Evolutionary conservation across 2,888 invertebrate genomes (phyloP).

Genomic region (Xanthorhoe designata): DNA sequence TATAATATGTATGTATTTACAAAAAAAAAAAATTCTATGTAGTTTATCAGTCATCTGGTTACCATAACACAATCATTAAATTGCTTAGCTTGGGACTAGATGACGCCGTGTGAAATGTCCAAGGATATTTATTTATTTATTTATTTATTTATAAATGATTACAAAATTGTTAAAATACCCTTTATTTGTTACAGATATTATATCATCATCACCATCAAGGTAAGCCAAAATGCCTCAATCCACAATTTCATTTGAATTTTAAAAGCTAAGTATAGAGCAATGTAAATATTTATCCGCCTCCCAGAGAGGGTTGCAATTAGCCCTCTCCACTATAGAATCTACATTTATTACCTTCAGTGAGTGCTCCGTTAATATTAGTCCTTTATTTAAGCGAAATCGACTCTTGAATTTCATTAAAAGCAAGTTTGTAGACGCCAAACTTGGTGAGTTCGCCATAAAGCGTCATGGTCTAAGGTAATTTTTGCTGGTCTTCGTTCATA

Average conservation of each 20-base stretch:
- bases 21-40: no score
- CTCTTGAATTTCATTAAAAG: conserved; percentile 59
- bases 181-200: conserved; percentile 38
- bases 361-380: conserved; percentile 81
- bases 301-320: conserved; percentile 60
- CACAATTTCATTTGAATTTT: conserved; percentile 76
- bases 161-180: no score
- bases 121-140: no score
- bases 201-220: conserved; percentile 27
- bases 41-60: no score
- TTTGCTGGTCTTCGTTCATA: not conserved
- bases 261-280: conserved; percentile 67
- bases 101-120: no score
- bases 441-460: not conserved
- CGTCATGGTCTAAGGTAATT: not conserved
- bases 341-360: conserved; percentile 75
- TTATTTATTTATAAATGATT: no score
- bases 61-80: no score
- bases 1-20: no score
- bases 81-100: no score
- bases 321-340: conserved; percentile 74
- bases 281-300: conserved; percentile 73
- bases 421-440: not conserved
- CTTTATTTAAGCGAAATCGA: conserved; percentile 64
- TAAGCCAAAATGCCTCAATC: conserved; percentile 41